Evolutionary conservation across 1,140 invertebrate species (phyloP), one percentile per base, ranked within the genome.

Genomic region (Bombus sibiricus): DNA sequence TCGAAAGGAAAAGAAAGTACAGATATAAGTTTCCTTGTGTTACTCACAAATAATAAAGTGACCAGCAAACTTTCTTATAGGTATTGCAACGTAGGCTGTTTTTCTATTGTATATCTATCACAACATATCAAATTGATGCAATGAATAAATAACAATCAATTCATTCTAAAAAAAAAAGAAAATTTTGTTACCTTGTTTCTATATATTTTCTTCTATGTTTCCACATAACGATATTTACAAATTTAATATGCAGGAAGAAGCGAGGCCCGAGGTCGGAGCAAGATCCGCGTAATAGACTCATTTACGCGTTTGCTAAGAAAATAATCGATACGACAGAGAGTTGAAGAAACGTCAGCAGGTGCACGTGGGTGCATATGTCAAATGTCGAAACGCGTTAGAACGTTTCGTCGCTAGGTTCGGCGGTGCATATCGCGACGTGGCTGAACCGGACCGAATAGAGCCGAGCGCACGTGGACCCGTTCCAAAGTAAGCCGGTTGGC

Each of bases 401-500:
- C 88, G 84, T 92, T 92, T 92, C 90, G 66, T 91, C 88, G 89
- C 81, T 71, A 85, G 77, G 81, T 89, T 90, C 89, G 92, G 91
- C 88, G 87, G 89, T 88, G 91, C 92, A 85, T 93, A 86, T 92
- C 92, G 86, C 57, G 72, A 66, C 37, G 77, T 59, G 80, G 41
- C 68, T 53, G 78, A 28, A 8, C 8, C 28, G 34, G 34, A 15
- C 72, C 89, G 86, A 89, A 80, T 71, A 72, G 81, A 81, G 71
- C 64, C 83, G 79, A 80, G 78, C 81, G 77, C 83, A 82, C 88
- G 88, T 92, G 92, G 92, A 93, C 47, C 77, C n/a, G 90, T 90
- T 93, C 92, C 92, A 93, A 94, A 92, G 90, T 89, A 91, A 88
- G 91, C 79, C 85, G 72, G 86, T 81, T 76, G 89, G 86, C 89